Base-by-base conservation (phyloP, 2,888 invertebrate genomes). In the Megastigmus dorsalis region DNA sequence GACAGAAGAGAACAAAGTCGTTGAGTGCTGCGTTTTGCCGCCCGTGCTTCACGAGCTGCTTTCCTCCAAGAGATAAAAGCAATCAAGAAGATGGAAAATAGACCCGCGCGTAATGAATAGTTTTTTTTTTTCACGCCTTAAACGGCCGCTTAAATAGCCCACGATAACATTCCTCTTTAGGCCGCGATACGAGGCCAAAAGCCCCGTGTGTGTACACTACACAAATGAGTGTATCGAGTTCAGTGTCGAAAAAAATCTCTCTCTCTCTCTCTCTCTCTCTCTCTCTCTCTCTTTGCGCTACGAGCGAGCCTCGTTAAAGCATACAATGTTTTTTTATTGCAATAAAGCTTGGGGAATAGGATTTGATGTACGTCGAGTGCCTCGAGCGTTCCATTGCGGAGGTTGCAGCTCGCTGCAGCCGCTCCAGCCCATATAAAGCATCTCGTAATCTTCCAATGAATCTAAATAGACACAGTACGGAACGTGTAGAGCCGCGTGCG, bases 401-500 rank as follows among this genome's bases (percentile, higher is more conserved):
- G n/a, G n/a, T n/a, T n/a, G n/a, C n/a, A 18, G 10, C 38, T 55
- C 30, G 33, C 41, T n/a, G n/a, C n/a, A n/a, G n/a, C n/a, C n/a
- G n/a, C n/a, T n/a, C n/a, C n/a, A n/a, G n/a, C 7, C 54, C 36
- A 13, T 36, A 38, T 36, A 68, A 57, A 57, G 26, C 50, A 20
- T 48, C 23, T 48, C 18, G 38, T 59, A 59, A 68, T 68, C 59
- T 59, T 1, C 9, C 38, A 10, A 57, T 33, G 57, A 38, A 59
- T 68, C 68, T 68, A 45, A 68, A 68, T 59, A 68, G 57, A 48
- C 57, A 33, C n/a, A n/a, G n/a, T n/a, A n/a, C n/a, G 45, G 26
- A 57, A 68, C 57, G 50, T 36, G 33, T n/a, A n/a, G n/a, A n/a
- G n/a, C n/a, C n/a, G n/a, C n/a, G n/a, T n/a, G n/a, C n/a, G n/a